Percentiles rank a stretch among this genome's conserved stretches.
Evolutionary conservation across 1,140 invertebrate genomes (phyloP).

Genomic region (Mizuhopecten yessoensis): DNA sequence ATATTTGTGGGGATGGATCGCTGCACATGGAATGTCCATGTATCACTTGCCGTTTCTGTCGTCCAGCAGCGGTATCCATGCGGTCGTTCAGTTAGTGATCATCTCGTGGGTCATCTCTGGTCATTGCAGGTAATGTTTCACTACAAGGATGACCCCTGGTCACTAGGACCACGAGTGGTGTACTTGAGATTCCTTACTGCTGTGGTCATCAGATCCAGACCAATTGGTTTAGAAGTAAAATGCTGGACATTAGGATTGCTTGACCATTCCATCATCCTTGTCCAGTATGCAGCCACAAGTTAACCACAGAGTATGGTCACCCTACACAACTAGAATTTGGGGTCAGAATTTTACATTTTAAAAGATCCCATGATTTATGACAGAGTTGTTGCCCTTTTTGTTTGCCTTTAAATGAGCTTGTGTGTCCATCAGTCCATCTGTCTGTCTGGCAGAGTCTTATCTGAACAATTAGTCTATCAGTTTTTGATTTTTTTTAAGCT

Average conservation of each 20-base stretch:
- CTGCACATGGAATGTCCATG: background rate
- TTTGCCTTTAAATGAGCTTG: no score
- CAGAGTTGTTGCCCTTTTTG: no score
- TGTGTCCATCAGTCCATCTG: no score
- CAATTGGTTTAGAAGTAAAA: background rate
- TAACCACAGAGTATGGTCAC: background rate
- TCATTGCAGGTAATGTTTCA: constrained; percentile 25
- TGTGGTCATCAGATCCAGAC: background rate
- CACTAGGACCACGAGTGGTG: background rate
- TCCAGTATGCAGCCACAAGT: background rate
- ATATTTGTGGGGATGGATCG: background rate
- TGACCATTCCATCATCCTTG: constrained; percentile 3
- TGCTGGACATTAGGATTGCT: background rate
- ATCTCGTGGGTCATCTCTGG: background rate
- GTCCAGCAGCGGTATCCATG: background rate
- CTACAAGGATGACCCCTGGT: background rate
- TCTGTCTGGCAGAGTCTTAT: no score
- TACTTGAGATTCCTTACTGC: background rate
- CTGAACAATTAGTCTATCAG: no score
- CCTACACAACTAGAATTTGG: background rate
- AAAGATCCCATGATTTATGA: no score
- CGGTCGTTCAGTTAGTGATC: background rate
- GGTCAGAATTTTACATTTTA: no score
- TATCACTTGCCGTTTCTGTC: background rate
- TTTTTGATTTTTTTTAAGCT: no score